Conservation (phyloP, 2,888 invertebrate genomes). For the Sinodicranocentrus sp. region DNA sequence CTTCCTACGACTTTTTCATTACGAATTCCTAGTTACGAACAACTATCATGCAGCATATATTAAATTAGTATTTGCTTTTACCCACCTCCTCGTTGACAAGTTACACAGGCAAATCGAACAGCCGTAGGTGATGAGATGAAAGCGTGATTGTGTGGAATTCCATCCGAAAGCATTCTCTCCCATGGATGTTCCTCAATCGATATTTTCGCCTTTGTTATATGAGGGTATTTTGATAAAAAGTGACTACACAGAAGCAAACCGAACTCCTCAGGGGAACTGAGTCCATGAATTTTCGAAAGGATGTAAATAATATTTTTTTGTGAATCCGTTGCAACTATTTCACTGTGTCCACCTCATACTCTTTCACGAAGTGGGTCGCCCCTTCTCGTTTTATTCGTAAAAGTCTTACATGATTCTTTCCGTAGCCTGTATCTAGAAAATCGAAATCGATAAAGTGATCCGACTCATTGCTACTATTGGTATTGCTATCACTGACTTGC, state of each 20-base stretch:
- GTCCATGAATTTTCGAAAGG: conserved; percentile 87
- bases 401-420: conserved; percentile 87
- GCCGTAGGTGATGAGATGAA: conserved; percentile 86
- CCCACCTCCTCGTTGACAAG: conserved; percentile 84
- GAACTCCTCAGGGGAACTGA: conserved; percentile 88
- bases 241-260: conserved; percentile 86
- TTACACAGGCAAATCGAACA: conserved; percentile 84
- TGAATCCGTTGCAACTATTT: conserved; percentile 79
- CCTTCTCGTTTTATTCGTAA: conserved; percentile 84
- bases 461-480: conserved; percentile 1
- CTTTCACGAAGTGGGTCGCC: conserved; percentile 84
- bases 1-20: too few relatives aligned
- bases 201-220: conserved; percentile 84
- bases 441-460: conserved; percentile 79
- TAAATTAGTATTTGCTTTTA: conserved; percentile 55
- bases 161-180: conserved; percentile 83
- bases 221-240: conserved; percentile 86
- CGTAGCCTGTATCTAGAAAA: conserved; percentile 84
- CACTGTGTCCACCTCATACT: conserved; percentile 87
- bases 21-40: too few relatives aligned
- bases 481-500: neutral
- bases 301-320: conserved; percentile 91
- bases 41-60: too few relatives aligned
- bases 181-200: conserved; percentile 87
- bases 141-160: conserved; percentile 85